Evolutionary conservation across 2,888 invertebrate species (phyloP).

Genomic region (Isoperla grammatica): DNA sequence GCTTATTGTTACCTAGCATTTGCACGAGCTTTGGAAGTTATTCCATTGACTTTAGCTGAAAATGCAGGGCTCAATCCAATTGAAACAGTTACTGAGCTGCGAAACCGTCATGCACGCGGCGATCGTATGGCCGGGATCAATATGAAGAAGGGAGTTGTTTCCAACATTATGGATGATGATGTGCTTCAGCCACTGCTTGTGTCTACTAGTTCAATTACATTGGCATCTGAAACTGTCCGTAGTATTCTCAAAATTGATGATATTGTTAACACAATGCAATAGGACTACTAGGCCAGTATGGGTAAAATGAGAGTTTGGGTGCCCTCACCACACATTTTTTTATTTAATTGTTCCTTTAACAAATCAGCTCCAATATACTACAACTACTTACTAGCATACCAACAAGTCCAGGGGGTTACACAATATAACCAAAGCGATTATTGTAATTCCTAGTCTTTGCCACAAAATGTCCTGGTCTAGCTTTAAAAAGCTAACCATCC

Average conservation of each 20-base stretch:
- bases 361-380: too few relatives aligned
- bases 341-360: too few relatives aligned
- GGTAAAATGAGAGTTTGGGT: too few relatives aligned
- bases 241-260: conserved; percentile 99
- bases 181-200: conserved; percentile 97
- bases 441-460: too few relatives aligned
- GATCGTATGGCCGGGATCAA: conserved; percentile 89
- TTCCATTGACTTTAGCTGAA: conserved; percentile 86
- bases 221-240: conserved; percentile 95
- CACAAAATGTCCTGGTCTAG: too few relatives aligned
- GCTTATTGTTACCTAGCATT: conserved; percentile 89
- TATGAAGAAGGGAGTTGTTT: conserved; percentile 61
- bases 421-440: too few relatives aligned
- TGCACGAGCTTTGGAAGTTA: conserved; percentile 92
- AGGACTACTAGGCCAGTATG: background rate
- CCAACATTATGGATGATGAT: conserved; percentile 94
- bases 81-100: conserved; percentile 91
- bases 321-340: too few relatives aligned
- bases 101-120: conserved; percentile 86
- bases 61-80: conserved; percentile 92
- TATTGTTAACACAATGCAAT: conserved; percentile 57
- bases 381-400: too few relatives aligned
- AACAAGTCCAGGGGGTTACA: too few relatives aligned
- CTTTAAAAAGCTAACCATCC: too few relatives aligned
- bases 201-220: conserved; percentile 83